Percentiles rank a stretch among this genome's conserved stretches.
Evolutionary conservation across 2,113 vertebrate species (phyloP).

Genomic region (Turdus rufiventris): DNA sequence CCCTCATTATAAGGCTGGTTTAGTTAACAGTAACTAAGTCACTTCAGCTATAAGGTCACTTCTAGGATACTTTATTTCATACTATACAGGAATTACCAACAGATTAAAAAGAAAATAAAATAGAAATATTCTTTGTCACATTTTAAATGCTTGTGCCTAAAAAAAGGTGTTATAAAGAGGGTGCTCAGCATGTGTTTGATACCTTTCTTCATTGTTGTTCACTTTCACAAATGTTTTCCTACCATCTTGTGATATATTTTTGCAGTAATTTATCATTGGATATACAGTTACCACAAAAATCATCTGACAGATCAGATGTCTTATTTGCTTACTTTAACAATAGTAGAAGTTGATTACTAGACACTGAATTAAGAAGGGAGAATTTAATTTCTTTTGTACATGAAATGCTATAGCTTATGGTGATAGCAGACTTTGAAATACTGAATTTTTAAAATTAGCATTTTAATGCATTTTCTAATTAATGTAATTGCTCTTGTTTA

Average conservation of each 20-base stretch:
- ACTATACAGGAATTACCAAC: background rate
- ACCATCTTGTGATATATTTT: slow-evolving; percentile 64
- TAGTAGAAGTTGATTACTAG: background rate
- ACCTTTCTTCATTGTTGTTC: slow-evolving; percentile 68
- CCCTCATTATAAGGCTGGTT: slow-evolving; percentile 79
- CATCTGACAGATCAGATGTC: background rate
- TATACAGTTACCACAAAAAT: background rate
- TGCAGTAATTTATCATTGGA: slow-evolving; percentile 66
- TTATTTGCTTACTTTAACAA: background rate
- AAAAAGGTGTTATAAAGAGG: slow-evolving; percentile 80
- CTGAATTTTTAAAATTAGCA: background rate
- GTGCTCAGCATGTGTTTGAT: slow-evolving; percentile 74
- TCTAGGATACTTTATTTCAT: background rate
- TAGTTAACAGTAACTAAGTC: slow-evolving; percentile 22
- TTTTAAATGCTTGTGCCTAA: slow-evolving; percentile 32
- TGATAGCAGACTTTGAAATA: background rate
- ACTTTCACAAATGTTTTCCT: slow-evolving; percentile 70
- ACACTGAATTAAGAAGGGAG: background rate
- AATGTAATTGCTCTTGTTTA: background rate
- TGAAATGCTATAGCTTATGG: background rate
- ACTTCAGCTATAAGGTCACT: slow-evolving; percentile 19
- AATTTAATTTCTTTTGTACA: background rate
- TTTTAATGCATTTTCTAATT: background rate
- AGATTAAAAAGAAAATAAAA: background rate
- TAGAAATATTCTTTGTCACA: background rate